Base-by-base conservation (phyloP, 2,888 invertebrate species). In the Oscheius sp. region DNA sequence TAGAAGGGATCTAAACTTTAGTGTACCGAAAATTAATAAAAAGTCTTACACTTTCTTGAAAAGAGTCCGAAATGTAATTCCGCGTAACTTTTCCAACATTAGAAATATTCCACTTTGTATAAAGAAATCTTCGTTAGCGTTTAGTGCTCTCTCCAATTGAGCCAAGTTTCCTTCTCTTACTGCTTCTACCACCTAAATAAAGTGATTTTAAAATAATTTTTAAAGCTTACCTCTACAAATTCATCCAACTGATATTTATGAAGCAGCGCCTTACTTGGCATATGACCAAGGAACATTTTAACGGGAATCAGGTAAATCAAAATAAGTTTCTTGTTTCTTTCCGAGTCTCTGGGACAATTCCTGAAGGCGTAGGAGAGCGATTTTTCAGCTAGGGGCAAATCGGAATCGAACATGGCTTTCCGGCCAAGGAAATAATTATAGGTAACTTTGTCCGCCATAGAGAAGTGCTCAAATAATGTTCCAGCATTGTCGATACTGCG, bases 391-490 rank as follows among this genome's bases (percentile, higher is more conserved):
- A 93, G 92, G 89, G 93, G 93, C 88, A 96, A 96, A 89, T 98
- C 95, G 71, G 95, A 95, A 89, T 99, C 98, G 89, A 98, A 99
- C 95, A 99, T 97, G 1, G 96, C 95, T 89, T 98, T 97, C 41
- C 97, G 92, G 0, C 98, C 98, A 21, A 96, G 95, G 90, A 95
- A 98, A 89, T 97, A 91, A 88, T 94, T 94, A 90, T 96, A 99
- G 0, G 98, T 98, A 70, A 99, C 94, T 88, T 94, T 93, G 88
- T 99, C 97, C 12, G 95, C 93, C 74, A 96, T 90, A 0, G 94
- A 80, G 89, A 96, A 98, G 75, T 92, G 92, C 72, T 96, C 94
- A 70, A 84, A 83, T 89, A 95, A 95, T 78, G 94, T 93, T 0
- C 93, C 93, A 18, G 94, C 93, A 18, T 95, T 94, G 86, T 98